phyloP scores from a whole-genome alignment of 1,140 invertebrate species.

The Monochamus saltuarius region DNA sequence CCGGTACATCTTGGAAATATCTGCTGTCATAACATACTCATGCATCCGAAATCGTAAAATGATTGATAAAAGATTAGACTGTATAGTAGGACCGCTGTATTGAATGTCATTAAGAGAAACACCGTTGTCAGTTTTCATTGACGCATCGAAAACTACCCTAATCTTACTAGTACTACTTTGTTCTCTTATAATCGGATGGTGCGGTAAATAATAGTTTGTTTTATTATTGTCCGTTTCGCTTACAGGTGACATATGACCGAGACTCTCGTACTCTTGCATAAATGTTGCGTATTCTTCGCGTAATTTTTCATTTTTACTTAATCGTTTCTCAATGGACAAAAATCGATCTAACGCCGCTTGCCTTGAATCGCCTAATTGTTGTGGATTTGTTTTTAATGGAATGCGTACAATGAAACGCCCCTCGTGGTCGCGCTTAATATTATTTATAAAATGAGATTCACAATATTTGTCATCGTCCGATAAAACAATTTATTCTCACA shows the following conservation, averaged over 20 bases:
- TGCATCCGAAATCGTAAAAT: conserved; percentile 44
- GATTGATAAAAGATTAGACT: conserved; percentile 31
- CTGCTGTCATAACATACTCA: conserved; percentile 34
- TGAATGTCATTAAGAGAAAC: conserved; percentile 40
- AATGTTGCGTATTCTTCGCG: conserved; percentile 41
- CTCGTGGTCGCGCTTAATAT: conserved; percentile 1
- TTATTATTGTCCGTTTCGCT: conserved; percentile 9
- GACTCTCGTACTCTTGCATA: conserved; percentile 47
- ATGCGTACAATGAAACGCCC: conserved; percentile 28
- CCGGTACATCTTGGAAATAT: conserved; percentile 51
- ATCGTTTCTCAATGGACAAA: conserved; percentile 22
- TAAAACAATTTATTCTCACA: not conserved
- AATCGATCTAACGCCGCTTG: conserved; percentile 30
- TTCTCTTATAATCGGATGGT: conserved; percentile 48
- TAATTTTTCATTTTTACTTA: conserved; percentile 31
- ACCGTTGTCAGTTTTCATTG: conserved; percentile 21
- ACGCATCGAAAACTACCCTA: conserved; percentile 40
- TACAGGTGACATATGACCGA: conserved; percentile 47
- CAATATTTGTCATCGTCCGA: conserved; percentile 25
- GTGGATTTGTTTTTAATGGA: conserved; percentile 19
- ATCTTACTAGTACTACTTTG: conserved; percentile 43
- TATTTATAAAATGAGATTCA: conserved; percentile 26
- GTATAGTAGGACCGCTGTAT: conserved; percentile 36
- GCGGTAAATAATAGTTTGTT: conserved; percentile 37
- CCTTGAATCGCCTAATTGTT: conserved; percentile 33